These are phyloP conservation scores for Umimayanthus kanabou DNA, from an alignment of 92 coral and sea anemone species.

Conservation along the genomic window DNA sequence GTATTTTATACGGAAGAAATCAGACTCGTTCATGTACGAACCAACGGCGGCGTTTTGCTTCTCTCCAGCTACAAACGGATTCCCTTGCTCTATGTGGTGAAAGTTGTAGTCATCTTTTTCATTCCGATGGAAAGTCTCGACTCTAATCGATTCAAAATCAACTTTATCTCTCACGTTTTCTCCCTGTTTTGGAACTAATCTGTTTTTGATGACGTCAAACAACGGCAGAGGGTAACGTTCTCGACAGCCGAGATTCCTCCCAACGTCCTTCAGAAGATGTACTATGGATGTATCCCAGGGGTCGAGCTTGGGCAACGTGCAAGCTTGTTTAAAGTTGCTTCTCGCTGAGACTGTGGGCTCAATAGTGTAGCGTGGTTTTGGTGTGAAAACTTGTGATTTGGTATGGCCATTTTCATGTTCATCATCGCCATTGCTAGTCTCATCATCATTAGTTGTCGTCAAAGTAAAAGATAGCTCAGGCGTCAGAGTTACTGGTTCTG, in stretches of 20 bases:
- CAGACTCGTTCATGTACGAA: conserved; percentile 58
- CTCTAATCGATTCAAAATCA: conserved; percentile 43
- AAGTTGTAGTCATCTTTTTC: conserved; percentile 43
- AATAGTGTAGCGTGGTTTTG: conserved; percentile 32
- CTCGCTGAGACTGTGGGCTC: conserved; percentile 16
- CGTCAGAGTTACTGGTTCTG: not conserved
- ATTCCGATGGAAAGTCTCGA: conserved; percentile 69
- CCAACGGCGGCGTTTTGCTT: conserved; percentile 29
- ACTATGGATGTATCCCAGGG: conserved; percentile 79
- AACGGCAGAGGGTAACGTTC: conserved; percentile 57
- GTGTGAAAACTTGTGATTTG: not conserved
- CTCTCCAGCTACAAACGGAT: conserved; percentile 33
- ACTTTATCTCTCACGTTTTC: conserved; percentile 17
- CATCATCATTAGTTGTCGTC: not conserved
- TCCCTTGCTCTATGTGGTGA: conserved; percentile 38
- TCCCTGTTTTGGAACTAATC: conserved; percentile 54
- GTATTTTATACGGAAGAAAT: conserved; percentile 69
- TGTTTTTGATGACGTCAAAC: conserved; percentile 69
- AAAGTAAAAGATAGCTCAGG: conserved; percentile 5
- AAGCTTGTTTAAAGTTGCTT: conserved; percentile 1
- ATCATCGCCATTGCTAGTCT: not conserved
- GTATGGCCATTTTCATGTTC: not conserved
- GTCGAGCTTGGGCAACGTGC: conserved; percentile 73
- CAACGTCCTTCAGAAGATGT: conserved; percentile 68
- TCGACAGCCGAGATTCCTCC: conserved; percentile 71